Base-by-base conservation (phyloP, 2,797 vertebrate genomes). In the Petrocephalus schoutedeni region DNA sequence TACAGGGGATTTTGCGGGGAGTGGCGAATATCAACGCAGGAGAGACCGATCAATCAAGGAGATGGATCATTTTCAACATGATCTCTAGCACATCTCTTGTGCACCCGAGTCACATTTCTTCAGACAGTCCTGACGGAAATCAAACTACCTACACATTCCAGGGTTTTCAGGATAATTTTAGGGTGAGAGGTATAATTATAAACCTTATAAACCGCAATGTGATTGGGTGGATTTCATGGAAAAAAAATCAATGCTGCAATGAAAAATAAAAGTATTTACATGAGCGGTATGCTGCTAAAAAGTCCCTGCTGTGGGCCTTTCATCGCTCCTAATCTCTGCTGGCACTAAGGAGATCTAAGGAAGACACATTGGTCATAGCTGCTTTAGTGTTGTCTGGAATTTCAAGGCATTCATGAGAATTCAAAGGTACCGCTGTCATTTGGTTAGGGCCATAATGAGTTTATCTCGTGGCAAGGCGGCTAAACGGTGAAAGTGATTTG, bases 1-100 rank as follows among this genome's bases (percentile, higher is more conserved):
- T 86, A 16, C 36, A 59, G 89, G 89, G 89, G 90, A 90, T 92
- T 93, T 92, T 91, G 91, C 90, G 90, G 88, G 90, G 87, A 91
- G 93, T 94, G 94, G 94, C 93, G 92, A 94, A 91, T 89, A 91
- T 90, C 77, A 88, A 87, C 86, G 85, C 89, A 59, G 54, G 51
- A 41, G 51, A 58, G 85, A 41, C 16, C 84, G 0, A 23, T 58
- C 14, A 85, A 54, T 53, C 84, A 85, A 45, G 74, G 74, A 80
- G 85, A 41, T 61, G 51, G 14, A 54, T 58, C 23, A 85, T 84
- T 84, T 54, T 53, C 45, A 12, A 16, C 10, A 53, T 54, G 51
- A 54, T 84, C 51, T 84, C 21, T 21, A 84, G 80, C 80, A 84
- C 45, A 84, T 28, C 49, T 80, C 74, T 49, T 1, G 41, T 80